Evolutionary conservation across 1,140 invertebrate genomes (phyloP), one percentile per base, ranked within the genome.

Genomic region (Episyrphus balteatus): DNA sequence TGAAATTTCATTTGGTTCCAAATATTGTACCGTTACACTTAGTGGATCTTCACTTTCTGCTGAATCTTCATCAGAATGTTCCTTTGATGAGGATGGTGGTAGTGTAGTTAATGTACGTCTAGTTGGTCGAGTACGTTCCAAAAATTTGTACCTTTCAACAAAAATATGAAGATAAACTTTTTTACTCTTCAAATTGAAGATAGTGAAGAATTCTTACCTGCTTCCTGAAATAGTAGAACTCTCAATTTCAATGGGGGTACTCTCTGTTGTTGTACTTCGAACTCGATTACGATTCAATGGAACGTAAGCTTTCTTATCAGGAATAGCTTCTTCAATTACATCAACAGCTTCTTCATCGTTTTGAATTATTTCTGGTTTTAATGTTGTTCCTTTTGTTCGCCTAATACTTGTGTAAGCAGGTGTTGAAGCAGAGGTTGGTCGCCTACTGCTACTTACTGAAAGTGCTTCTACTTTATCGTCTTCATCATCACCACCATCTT

Each of bases 351-450:
- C 59, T 18, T 62, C 57, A n/a, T 62, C 50, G 39, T 53, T 49
- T 48, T 62, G 59, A 44, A 30, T 39, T n/a, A 36, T 5, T 15
- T 36, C 14, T 7, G 51, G 32, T 6, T 67, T 59, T 7, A 72
- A 57, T 2, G 75, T 74, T 2, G 75, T 71, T 7, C 77, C 76
- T 51, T 77, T 71, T 0, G 69, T 57, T 37, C 83, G 71, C 44
- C 80, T 66, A 36, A 85, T 81, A 51, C 78, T 84, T 0, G 82
- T 77, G 46, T 85, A 86, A 53, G 78, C 77, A 47, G 73, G 73
- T 0, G 63, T 54, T 48, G 70, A 46, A 0, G 68, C 51, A 33
- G 55, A 55, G 17, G 49, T 44, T 0, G 56, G 48, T 21, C 52
- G 52, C 12, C 40, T 50, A 0, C 58, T 56, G 30, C 44, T 57